phyloP scores from a whole-genome alignment of 2,888 invertebrate genomes.

The Caenorhabditis sulstoni region DNA sequence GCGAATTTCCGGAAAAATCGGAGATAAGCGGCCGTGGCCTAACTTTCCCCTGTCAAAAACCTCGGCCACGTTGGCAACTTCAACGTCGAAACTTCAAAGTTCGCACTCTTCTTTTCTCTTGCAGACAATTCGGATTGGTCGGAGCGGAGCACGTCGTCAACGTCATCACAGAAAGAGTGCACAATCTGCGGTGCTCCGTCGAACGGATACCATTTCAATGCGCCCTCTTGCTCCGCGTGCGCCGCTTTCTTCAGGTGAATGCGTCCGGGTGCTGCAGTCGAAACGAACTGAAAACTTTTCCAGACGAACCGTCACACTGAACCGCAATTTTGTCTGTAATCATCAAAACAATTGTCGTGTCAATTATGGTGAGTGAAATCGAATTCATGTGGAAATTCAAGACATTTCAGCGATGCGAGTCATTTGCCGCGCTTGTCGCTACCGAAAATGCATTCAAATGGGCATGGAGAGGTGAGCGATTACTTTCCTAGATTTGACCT shows the following conservation, averaged over 20 bases:
- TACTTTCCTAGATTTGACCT: conserved; percentile 2
- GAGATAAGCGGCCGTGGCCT: too few relatives aligned
- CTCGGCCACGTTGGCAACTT: neutral
- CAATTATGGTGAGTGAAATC: conserved; percentile 61
- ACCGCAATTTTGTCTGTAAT: conserved; percentile 64
- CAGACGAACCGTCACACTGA: conserved; percentile 69
- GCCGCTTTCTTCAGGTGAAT: conserved; percentile 72
- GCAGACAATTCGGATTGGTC: conserved; percentile 26
- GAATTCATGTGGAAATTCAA: neutral
- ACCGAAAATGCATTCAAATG: conserved; percentile 64
- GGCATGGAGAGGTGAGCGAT: conserved; percentile 65
- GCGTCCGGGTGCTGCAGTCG: neutral
- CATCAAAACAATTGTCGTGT: conserved; percentile 63
- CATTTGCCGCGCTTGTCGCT: conserved; percentile 71
- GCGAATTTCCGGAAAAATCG: too few relatives aligned
- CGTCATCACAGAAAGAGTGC: conserved; percentile 50
- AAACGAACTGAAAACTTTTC: conserved; percentile 5
- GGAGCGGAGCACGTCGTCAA: conserved; percentile 2
- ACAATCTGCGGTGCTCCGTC: conserved; percentile 70
- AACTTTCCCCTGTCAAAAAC: too few relatives aligned
- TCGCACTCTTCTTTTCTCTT: neutral
- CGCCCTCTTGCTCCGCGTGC: conserved; percentile 70
- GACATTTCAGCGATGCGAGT: conserved; percentile 70
- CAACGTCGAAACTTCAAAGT: neutral
- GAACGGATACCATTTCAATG: conserved; percentile 72